Conservation (phyloP, 2,113 vertebrate species). For the Cyphomyrus plagiostoma region DNA sequence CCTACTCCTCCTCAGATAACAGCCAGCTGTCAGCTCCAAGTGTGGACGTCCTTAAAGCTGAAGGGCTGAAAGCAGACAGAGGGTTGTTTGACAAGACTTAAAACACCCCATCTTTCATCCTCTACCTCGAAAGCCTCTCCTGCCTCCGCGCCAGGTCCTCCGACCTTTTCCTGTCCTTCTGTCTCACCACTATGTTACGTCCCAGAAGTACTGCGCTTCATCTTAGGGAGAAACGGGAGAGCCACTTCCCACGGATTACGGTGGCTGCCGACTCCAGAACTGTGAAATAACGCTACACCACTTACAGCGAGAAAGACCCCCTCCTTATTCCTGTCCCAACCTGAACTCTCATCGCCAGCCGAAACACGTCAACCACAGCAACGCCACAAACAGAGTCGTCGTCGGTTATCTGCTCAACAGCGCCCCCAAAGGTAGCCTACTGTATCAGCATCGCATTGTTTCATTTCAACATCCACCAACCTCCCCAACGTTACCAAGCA, state of each 20-base stretch:
- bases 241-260: neutral
- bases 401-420: neutral
- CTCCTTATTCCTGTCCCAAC: neutral
- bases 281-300: neutral
- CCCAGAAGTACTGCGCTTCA: neutral
- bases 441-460: neutral
- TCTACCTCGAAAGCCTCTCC: neutral
- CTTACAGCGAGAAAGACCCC: neutral
- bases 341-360: neutral
- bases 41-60: neutral
- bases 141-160: neutral
- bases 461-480: neutral
- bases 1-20: neutral
- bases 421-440: neutral
- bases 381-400: neutral
- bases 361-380: neutral
- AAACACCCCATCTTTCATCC: neutral
- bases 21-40: neutral
- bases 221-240: neutral
- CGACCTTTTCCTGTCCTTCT: neutral
- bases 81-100: neutral
- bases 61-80: neutral
- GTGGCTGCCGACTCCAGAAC: neutral
- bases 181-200: neutral
- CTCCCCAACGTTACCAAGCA: neutral